Evolutionary conservation across 2,113 vertebrate genomes (phyloP), one percentile per base, ranked within the genome.

Genomic region (Cephalopholis sonnerati): DNA sequence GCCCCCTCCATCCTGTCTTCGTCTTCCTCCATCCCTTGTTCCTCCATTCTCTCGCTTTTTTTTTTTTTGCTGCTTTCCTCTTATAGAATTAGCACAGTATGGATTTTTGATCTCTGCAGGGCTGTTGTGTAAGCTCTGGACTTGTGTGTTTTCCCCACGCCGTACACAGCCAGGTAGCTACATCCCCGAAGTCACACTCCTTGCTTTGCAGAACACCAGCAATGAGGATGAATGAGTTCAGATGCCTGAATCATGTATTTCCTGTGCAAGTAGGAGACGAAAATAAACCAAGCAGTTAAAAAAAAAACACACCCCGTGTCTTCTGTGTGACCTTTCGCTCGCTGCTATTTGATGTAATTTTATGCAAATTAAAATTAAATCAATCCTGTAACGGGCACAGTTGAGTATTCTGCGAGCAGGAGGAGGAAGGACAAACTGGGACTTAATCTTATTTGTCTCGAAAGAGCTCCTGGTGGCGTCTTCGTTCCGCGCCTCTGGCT

Each of bases 311-410:
- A n/a, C 48, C 58, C 54, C 79, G 2, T 55, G 1, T 78, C 63
- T 83, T 69, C 81, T 7, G 48, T 0, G 29, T 70, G 72, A 91
- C 92, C 86, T 92, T 92, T 81, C 25, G 20, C 82, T 41, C 41
- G 17, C 72, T 50, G 65, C 74, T 73, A 29, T 79, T 88, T 86
- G 77, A 90, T 89, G 77, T 85, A 78, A 85, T 83, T 83, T 84
- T 79, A 91, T 91, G 84, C 81, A 93, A 93, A 93, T 90, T 67
- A 22, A 83, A 91, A 89, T 90, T 78, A 81, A 87, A 90, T 93
- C 85, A 90, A 76, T 78, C 78, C 61, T 77, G 75, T 78, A 82
- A 86, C 67, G 1, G 69, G 73, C 73, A 50, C 76, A 68, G 79
- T 80, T 86, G 77, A 57, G 78, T 77, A 65, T 87, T 61, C 58